Percentiles rank a stretch among this genome's conserved stretches.
Evolutionary conservation across 2,113 vertebrate species (phyloP).

Genomic region (Platichthys stellatus): DNA sequence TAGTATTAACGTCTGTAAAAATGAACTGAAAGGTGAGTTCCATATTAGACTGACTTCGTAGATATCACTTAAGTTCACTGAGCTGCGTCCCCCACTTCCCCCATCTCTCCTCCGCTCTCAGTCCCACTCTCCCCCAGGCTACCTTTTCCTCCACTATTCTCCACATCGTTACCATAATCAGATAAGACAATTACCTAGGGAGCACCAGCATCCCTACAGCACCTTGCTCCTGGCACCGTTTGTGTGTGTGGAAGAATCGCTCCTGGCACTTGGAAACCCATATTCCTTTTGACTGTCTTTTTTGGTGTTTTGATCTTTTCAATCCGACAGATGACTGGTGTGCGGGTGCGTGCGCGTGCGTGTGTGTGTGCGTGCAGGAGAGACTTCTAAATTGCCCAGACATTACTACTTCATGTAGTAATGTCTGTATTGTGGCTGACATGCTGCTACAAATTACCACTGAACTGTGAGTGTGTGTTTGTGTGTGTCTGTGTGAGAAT

Average conservation of each 20-base stretch:
- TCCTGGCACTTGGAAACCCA: conserved; percentile 72
- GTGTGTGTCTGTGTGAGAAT: conserved; percentile 28
- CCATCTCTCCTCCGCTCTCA: conserved; percentile 47
- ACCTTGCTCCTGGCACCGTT: conserved; percentile 77
- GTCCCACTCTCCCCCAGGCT: conserved; percentile 68
- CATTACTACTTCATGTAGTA: conserved; percentile 69
- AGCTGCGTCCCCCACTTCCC: conserved; percentile 46
- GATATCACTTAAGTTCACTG: conserved; percentile 56
- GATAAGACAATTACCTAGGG: conserved; percentile 82
- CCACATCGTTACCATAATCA: conserved; percentile 82
- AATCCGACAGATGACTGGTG: conserved; percentile 71
- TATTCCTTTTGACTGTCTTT: conserved; percentile 79
- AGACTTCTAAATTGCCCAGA: conserved; percentile 70
- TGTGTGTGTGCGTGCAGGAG: conserved; percentile 28
- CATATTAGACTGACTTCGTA: conserved; percentile 35
- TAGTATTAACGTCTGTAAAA: conserved; percentile 26
- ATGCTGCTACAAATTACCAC: conserved; percentile 69
- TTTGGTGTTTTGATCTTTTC: conserved; percentile 76
- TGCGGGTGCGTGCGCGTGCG: conserved; percentile 24
- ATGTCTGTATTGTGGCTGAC: conserved; percentile 69
- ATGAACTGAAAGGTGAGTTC: conserved; percentile 22
- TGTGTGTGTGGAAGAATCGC: conserved; percentile 57
- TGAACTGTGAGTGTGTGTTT: conserved; percentile 44
- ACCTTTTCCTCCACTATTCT: conserved; percentile 72
- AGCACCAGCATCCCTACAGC: conserved; percentile 77